A percentile compares a stretch with the other conserved stretches of the same genome.
Evolutionary conservation across 2,113 vertebrate genomes (phyloP).

Genomic region (Planiliza haematocheilus): DNA sequence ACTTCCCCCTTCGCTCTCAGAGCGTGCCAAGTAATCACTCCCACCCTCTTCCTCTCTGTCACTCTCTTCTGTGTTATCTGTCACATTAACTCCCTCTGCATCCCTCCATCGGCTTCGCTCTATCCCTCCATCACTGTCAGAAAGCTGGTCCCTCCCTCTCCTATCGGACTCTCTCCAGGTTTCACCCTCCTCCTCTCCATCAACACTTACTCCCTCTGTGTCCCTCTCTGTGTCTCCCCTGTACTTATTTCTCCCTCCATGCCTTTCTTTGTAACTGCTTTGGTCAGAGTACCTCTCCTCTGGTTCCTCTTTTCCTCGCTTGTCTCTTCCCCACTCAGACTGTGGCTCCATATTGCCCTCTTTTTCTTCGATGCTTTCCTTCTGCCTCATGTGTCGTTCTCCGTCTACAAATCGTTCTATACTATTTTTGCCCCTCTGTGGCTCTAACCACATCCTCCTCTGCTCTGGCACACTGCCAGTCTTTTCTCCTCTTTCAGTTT

Average conservation of each 20-base stretch:
- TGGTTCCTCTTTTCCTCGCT: slow-evolving; percentile 51
- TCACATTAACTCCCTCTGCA: slow-evolving; percentile 52
- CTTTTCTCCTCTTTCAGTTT: slow-evolving; percentile 37
- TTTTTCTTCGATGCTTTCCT: slow-evolving; percentile 27
- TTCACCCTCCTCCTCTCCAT: slow-evolving; percentile 46
- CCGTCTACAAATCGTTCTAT: slow-evolving; percentile 52
- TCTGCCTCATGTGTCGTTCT: slow-evolving; percentile 26
- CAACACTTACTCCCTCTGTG: slow-evolving; percentile 52
- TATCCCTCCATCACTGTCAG: slow-evolving; percentile 46
- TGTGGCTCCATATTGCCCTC: slow-evolving; percentile 25
- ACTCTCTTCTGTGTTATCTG: slow-evolving; percentile 60
- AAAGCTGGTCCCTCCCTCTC: slow-evolving; percentile 21
- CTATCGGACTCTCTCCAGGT: slow-evolving; percentile 27
- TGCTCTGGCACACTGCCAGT: slow-evolving; percentile 15
- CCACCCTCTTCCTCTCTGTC: slow-evolving; percentile 68
- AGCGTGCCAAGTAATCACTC: slow-evolving; percentile 6
- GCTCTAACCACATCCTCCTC: slow-evolving; percentile 82
- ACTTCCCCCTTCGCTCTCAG: slow-evolving; percentile 69
- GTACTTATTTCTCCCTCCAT: slow-evolving; percentile 7
- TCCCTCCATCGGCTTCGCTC: slow-evolving; percentile 36
- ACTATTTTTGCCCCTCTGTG: slow-evolving; percentile 62
- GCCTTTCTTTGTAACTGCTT: slow-evolving; percentile 21
- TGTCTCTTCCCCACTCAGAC: slow-evolving; percentile 31
- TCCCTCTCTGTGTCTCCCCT: slow-evolving; percentile 8
- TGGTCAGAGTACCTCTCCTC: slow-evolving; percentile 45